These are phyloP conservation scores for Ptychadena robeensis DNA, from an alignment of 2,797 vertebrate species.

Conservation along the genomic window DNA sequence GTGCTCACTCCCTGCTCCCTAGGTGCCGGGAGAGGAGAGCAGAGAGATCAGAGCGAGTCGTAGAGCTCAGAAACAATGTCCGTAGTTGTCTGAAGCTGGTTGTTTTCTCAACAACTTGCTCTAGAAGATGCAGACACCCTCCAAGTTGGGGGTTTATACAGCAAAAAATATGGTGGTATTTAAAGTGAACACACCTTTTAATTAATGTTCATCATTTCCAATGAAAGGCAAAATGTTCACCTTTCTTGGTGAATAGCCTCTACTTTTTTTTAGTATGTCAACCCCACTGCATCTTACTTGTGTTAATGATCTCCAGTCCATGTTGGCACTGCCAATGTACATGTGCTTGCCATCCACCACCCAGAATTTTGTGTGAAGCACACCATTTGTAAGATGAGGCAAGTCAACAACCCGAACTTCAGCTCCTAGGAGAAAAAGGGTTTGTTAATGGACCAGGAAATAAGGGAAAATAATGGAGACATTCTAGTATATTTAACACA, in stretches of 20 bases:
- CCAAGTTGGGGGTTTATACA: too few species aligned
- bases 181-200: too few species aligned
- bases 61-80: too few species aligned
- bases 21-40: too few species aligned
- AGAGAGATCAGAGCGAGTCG: too few species aligned
- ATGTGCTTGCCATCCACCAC: conserved; percentile 87
- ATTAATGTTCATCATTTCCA: too few species aligned
- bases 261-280: background rate
- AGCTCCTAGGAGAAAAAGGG: conserved; percentile 75
- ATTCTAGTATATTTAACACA: too few species aligned
- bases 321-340: conserved; percentile 93
- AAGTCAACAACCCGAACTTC: conserved; percentile 82
- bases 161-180: too few species aligned
- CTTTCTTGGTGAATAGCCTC: background rate
- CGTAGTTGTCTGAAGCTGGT: too few species aligned
- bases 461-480: background rate
- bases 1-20: too few species aligned
- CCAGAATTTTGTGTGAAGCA: conserved; percentile 96
- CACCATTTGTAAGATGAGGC: conserved; percentile 81
- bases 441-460: background rate
- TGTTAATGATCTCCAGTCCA: conserved; percentile 95
- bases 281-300: conserved; percentile 75
- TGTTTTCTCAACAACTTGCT: too few species aligned
- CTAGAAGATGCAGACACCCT: too few species aligned
- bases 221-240: background rate